These are phyloP conservation scores for Drosophila eohydei DNA, from an alignment of 2,888 invertebrate genomes.

Conservation along the genomic window DNA sequence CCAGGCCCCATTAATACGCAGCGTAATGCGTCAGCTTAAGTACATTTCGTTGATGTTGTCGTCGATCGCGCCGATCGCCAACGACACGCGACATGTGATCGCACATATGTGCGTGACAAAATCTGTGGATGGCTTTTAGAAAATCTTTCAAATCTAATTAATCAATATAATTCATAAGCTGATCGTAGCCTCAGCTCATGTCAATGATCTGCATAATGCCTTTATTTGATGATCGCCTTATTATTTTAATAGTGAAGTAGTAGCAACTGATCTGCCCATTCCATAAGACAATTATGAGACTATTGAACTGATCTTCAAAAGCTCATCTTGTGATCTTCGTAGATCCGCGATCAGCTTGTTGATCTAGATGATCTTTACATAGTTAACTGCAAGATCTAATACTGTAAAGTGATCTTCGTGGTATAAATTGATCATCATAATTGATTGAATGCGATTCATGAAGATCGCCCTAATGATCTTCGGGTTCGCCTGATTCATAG, in stretches of 20 bases:
- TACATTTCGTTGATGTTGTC: slow-evolving; percentile 35
- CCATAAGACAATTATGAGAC: neutral
- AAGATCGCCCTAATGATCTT: too few species aligned
- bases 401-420: neutral
- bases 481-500: too few species aligned
- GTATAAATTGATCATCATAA: too few species aligned
- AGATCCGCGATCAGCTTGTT: too few species aligned
- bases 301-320: neutral
- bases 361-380: neutral
- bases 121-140: slow-evolving; percentile 8
- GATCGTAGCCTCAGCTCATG: neutral
- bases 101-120: slow-evolving; percentile 17
- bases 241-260: too few species aligned
- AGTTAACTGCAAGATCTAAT: neutral
- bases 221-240: neutral
- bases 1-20: slow-evolving; percentile 60
- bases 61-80: slow-evolving; percentile 35
- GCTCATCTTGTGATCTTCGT: neutral
- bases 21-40: slow-evolving; percentile 55
- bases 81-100: slow-evolving; percentile 48
- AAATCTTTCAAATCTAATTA: neutral
- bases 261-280: neutral
- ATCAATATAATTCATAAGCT: neutral
- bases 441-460: too few species aligned
- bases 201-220: neutral